phyloP scores from a whole-genome alignment of 2,888 invertebrate genomes.

The Phorcus lineatus region DNA sequence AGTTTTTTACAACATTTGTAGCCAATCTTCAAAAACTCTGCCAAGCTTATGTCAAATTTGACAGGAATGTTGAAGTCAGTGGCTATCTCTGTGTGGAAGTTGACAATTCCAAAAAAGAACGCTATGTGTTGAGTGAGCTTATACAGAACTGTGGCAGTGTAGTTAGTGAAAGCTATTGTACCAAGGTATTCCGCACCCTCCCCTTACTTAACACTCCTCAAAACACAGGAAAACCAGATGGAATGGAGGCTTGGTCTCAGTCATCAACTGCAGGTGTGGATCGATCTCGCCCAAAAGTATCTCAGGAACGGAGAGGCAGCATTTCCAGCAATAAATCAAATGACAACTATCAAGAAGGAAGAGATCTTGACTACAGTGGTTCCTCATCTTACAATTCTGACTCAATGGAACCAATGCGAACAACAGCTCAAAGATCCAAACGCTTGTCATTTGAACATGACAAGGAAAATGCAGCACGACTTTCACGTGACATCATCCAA shows the following conservation, averaged over 20 bases:
- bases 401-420: background rate
- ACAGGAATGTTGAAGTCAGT: constrained; percentile 15
- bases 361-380: background rate
- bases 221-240: background rate
- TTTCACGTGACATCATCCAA: background rate
- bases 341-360: background rate
- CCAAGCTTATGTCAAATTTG: constrained; percentile 1
- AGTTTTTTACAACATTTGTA: constrained; percentile 19
- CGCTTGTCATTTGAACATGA: background rate
- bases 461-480: background rate
- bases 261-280: background rate
- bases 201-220: background rate
- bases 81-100: constrained; percentile 17
- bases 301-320: constrained; percentile 18
- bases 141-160: constrained; percentile 28
- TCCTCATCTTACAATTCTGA: background rate
- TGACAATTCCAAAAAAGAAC: constrained; percentile 25
- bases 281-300: background rate
- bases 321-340: background rate
- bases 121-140: constrained; percentile 21
- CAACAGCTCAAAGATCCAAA: background rate
- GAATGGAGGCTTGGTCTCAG: background rate
- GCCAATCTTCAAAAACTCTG: constrained; percentile 19
- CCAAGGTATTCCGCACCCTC: constrained; percentile 21
- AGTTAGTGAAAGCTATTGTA: constrained; percentile 22